These are phyloP conservation scores for Coremacera marginata DNA, from an alignment of 2,888 invertebrate genomes.

Conservation along the genomic window DNA sequence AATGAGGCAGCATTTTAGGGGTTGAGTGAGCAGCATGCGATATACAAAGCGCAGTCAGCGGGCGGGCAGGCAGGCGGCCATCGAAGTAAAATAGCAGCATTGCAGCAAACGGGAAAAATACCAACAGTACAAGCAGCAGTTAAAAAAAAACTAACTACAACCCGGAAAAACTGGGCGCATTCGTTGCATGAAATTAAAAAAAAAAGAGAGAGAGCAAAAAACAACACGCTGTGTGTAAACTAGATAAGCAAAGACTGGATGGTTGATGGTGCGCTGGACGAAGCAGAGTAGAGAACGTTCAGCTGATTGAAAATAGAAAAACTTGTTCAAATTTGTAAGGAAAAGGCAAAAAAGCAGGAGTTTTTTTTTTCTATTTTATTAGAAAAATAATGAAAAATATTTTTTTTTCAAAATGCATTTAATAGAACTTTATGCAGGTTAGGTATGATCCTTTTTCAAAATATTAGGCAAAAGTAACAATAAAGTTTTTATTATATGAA, in stretches of 20 bases:
- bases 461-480: too few relatives aligned
- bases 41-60: not conserved
- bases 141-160: not conserved
- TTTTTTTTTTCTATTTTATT: not conserved
- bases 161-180: slow-evolving; percentile 17
- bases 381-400: slow-evolving; percentile 13
- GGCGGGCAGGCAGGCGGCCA: not conserved
- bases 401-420: not conserved
- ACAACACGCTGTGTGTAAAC: not conserved
- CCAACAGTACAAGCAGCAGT: not conserved
- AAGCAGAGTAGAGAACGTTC: not conserved
- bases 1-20: slow-evolving; percentile 9
- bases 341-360: not conserved
- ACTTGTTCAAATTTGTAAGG: slow-evolving; percentile 2
- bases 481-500: too few relatives aligned
- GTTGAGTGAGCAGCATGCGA: not conserved
- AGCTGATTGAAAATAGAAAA: not conserved
- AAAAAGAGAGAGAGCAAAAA: not conserved
- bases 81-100: not conserved
- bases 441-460: not conserved
- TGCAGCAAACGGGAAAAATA: not conserved
- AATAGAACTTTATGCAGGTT: not conserved
- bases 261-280: not conserved
- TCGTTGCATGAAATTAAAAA: slow-evolving; percentile 26
- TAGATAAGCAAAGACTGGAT: not conserved